Conservation (phyloP, 2,113 vertebrate species). For the Poeciliopsis turrubarensis region DNA sequence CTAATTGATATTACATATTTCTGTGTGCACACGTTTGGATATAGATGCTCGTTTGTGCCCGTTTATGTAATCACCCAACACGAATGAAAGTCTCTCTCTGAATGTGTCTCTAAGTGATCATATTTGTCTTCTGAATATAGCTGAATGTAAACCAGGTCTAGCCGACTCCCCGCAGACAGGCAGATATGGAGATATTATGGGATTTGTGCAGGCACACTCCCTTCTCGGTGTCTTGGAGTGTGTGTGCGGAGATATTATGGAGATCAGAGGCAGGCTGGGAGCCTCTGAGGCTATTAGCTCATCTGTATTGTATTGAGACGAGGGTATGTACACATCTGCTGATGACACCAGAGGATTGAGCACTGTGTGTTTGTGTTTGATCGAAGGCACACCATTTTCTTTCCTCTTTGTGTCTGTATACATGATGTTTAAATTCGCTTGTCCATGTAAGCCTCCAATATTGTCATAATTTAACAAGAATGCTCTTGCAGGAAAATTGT, state of each 20-base stretch:
- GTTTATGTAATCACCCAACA: constrained; percentile 9
- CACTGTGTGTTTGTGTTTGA: constrained; percentile 18
- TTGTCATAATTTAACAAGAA: constrained; percentile 58
- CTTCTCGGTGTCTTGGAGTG: constrained; percentile 10
- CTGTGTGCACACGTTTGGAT: constrained; percentile 2
- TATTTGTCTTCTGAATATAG: constrained; percentile 60
- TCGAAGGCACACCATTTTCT: constrained; percentile 15
- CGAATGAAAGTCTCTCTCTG: constrained; percentile 17
- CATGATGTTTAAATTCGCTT: constrained; percentile 13
- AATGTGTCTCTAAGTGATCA: constrained; percentile 60
- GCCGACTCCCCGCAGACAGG: constrained; percentile 58
- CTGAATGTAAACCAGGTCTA: constrained; percentile 67
- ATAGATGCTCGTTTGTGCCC: not conserved
- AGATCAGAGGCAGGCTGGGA: constrained; percentile 73
- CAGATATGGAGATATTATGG: constrained; percentile 62
- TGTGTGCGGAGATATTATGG: constrained; percentile 58
- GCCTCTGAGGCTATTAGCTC: constrained; percentile 74
- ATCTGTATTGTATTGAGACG: constrained; percentile 76
- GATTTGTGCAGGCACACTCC: constrained; percentile 53
- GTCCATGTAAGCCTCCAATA: constrained; percentile 23
- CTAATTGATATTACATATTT: constrained; percentile 13
- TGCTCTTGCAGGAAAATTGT: constrained; percentile 56
- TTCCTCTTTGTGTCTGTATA: constrained; percentile 1
- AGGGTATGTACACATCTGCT: constrained; percentile 76
- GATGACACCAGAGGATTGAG: constrained; percentile 72